Conservation (phyloP, 2,888 invertebrate genomes). For the Ametastegia equiseti region DNA sequence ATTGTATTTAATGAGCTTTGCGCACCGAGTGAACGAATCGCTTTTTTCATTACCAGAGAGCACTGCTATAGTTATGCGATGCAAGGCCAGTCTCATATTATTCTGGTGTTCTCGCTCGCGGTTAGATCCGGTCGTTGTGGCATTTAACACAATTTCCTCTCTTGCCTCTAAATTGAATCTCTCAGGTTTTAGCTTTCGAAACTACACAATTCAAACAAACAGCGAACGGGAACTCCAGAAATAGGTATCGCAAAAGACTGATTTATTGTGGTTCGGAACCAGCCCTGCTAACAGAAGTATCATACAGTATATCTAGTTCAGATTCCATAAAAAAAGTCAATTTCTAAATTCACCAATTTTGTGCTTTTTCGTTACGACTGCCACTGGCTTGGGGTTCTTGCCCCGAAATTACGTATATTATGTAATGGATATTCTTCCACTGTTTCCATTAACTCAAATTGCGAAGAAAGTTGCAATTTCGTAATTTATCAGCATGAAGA, state of each 20-base stretch:
- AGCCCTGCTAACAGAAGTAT: too few relatives aligned
- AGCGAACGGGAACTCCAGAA: background rate
- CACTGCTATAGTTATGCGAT: background rate
- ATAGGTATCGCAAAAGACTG: background rate
- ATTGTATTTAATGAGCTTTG: background rate
- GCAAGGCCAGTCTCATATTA: conserved; percentile 5
- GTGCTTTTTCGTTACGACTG: background rate
- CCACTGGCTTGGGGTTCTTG: background rate
- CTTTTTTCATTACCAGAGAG: background rate
- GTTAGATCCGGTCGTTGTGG: conserved; percentile 36
- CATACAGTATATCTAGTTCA: background rate
- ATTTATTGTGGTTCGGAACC: too few relatives aligned
- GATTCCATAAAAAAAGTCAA: background rate
- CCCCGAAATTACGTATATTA: background rate
- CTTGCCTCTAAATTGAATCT: conserved; percentile 14
- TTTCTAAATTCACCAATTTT: background rate
- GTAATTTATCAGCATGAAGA: background rate
- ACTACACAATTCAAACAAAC: background rate
- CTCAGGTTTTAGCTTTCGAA: background rate
- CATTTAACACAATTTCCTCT: conserved; percentile 40
- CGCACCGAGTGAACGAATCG: background rate
- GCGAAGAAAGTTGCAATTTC: background rate
- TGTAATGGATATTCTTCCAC: background rate
- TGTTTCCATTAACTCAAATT: background rate
- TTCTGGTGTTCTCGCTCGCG: conserved; percentile 24